These are phyloP conservation scores for Drosophila mettleri DNA, from an alignment of 2,888 invertebrate species.

Conservation along the genomic window DNA sequence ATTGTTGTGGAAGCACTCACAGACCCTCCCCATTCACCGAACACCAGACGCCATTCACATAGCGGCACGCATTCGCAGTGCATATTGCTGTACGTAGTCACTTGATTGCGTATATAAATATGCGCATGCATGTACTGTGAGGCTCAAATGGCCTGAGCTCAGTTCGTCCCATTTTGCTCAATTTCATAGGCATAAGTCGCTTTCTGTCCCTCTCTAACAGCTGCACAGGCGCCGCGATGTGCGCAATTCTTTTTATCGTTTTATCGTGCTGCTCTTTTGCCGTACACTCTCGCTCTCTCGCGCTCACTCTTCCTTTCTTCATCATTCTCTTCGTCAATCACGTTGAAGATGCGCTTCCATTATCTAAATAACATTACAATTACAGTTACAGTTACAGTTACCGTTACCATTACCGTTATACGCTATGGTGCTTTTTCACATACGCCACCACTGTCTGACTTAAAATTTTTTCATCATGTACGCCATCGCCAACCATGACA, in stretches of 20 bases:
- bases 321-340: neutral
- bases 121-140: slow-evolving; percentile 4
- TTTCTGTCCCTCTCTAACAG: slow-evolving; percentile 31
- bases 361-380: slow-evolving; percentile 23
- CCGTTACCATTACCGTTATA: slow-evolving; percentile 41
- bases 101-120: neutral
- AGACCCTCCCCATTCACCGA: neutral
- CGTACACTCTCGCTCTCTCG: slow-evolving; percentile 2
- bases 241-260: slow-evolving; percentile 27
- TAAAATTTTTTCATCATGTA: slow-evolving; percentile 85
- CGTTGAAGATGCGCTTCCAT: slow-evolving; percentile 32
- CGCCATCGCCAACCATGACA: slow-evolving; percentile 84
- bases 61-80: slow-evolving; percentile 4
- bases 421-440: slow-evolving; percentile 85
- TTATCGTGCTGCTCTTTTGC: slow-evolving; percentile 26
- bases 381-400: slow-evolving; percentile 20
- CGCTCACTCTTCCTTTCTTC: neutral
- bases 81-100: slow-evolving; percentile 9
- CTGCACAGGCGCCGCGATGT: slow-evolving; percentile 50
- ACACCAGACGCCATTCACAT: slow-evolving; percentile 1
- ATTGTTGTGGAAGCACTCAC: neutral
- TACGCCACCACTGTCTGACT: slow-evolving; percentile 86
- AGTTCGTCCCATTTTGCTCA: slow-evolving; percentile 28
- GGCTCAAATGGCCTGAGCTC: slow-evolving; percentile 27
- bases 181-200: slow-evolving; percentile 21